phyloP scores from a whole-genome alignment of 2,888 invertebrate genomes.

The Aromia moschata region DNA sequence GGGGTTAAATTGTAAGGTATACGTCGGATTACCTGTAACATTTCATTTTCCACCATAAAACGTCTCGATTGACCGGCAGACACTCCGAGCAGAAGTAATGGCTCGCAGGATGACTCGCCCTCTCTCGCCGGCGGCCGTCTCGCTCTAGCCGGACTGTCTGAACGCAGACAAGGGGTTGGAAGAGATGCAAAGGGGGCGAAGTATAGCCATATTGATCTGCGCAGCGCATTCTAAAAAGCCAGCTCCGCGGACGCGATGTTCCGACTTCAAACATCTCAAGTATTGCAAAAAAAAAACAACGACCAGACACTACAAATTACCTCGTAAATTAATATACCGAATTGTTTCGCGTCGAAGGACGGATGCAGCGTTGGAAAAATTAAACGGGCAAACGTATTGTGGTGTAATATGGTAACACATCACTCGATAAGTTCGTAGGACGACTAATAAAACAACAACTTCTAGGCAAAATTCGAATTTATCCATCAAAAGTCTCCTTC shows the following conservation, averaged over 20 bases:
- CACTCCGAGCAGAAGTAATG: constrained; percentile 23
- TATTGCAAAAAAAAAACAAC: constrained; percentile 43
- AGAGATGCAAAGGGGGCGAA: constrained; percentile 43
- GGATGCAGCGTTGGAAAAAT: too few species aligned
- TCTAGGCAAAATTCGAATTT: too few species aligned
- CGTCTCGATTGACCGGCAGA: constrained; percentile 47
- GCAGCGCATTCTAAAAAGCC: constrained; percentile 47
- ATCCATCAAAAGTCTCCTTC: too few species aligned
- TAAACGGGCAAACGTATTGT: too few species aligned
- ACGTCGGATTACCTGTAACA: constrained; percentile 46
- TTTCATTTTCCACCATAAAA: constrained; percentile 51
- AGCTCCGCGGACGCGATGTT: constrained; percentile 39
- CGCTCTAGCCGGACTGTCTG: constrained; percentile 29
- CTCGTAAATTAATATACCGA: constrained; percentile 4
- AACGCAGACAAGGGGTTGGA: constrained; percentile 37
- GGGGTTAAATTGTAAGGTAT: constrained; percentile 15
- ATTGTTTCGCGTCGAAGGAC: too few species aligned
- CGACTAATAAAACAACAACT: too few species aligned
- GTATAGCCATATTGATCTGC: constrained; percentile 54
- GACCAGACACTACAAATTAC: constrained; percentile 32
- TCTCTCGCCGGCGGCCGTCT: background rate
- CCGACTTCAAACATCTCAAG: constrained; percentile 44
- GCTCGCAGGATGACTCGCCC: constrained; percentile 7
- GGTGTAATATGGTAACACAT: too few species aligned
- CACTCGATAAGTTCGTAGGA: too few species aligned